A percentile compares a stretch with the other conserved stretches of the same genome.
Evolutionary conservation across 1,140 invertebrate genomes (phyloP).

Genomic region (Chymomyza costata): DNA sequence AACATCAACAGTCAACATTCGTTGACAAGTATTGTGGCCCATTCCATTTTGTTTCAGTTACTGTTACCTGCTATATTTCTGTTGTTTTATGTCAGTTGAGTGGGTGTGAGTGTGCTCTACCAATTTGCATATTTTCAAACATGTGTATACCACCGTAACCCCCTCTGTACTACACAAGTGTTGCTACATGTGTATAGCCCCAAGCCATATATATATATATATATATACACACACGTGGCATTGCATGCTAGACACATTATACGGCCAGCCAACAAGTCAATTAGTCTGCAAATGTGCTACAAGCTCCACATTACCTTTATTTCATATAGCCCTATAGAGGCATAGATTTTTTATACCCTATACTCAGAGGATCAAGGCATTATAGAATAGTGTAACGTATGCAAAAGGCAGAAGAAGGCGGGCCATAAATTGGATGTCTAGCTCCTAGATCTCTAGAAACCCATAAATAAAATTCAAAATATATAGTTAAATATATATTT

Average conservation of each 20-base stretch:
- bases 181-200: conserved; percentile 18
- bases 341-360: too few species aligned
- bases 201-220: conserved; percentile 20
- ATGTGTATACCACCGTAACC: too few species aligned
- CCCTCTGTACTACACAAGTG: background rate
- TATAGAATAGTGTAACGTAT: too few species aligned
- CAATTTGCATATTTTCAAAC: conserved; percentile 48
- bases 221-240: conserved; percentile 2
- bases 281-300: conserved; percentile 25
- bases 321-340: too few species aligned
- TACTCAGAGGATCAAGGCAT: too few species aligned
- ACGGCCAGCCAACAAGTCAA: conserved; percentile 31
- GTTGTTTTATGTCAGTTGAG: background rate
- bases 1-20: too few species aligned
- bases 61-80: conserved; percentile 2
- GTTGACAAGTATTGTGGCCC: too few species aligned
- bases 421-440: too few species aligned
- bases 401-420: too few species aligned
- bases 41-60: background rate
- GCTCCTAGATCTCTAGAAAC: too few species aligned
- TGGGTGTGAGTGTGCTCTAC: conserved; percentile 8
- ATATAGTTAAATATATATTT: background rate
- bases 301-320: conserved; percentile 1
- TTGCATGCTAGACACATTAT: conserved; percentile 10
- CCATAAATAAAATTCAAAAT: too few species aligned